Evolutionary conservation across 2,888 invertebrate genomes (phyloP).

Genomic region (Leptura quadrifasciata): DNA sequence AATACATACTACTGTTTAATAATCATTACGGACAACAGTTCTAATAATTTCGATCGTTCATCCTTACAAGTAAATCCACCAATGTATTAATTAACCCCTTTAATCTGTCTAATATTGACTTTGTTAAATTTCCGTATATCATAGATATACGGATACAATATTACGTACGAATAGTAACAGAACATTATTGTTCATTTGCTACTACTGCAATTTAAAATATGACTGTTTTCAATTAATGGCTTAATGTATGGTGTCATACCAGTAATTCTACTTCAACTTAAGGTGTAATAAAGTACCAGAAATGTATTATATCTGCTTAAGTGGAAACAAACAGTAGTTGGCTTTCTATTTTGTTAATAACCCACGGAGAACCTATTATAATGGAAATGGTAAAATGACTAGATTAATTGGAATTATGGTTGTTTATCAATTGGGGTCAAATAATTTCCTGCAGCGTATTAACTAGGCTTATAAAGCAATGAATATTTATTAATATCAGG

Average conservation of each 20-base stretch:
- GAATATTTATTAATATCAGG: too few species aligned
- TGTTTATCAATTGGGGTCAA: not conserved
- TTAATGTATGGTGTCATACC: not conserved
- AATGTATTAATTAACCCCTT: too few species aligned
- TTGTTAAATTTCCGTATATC: not conserved
- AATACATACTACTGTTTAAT: too few species aligned
- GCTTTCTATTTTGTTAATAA: not conserved
- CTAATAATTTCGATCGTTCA: too few species aligned
- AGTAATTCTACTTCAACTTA: not conserved
- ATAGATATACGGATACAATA: not conserved
- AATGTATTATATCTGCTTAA: not conserved
- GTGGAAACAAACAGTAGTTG: not conserved
- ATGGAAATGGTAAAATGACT: not conserved
- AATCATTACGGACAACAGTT: too few species aligned
- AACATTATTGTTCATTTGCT: not conserved
- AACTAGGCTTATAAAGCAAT: not conserved
- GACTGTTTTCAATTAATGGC: not conserved
- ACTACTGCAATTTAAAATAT: not conserved
- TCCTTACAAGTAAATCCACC: too few species aligned
- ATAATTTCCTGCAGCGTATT: not conserved
- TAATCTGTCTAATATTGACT: too few species aligned
- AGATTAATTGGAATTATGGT: not conserved
- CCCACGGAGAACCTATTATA: not conserved
- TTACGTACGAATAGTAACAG: not conserved
- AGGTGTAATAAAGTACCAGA: not conserved